Conservation (phyloP, 2,797 vertebrate species). For the Limnodromus scolopaceus region DNA sequence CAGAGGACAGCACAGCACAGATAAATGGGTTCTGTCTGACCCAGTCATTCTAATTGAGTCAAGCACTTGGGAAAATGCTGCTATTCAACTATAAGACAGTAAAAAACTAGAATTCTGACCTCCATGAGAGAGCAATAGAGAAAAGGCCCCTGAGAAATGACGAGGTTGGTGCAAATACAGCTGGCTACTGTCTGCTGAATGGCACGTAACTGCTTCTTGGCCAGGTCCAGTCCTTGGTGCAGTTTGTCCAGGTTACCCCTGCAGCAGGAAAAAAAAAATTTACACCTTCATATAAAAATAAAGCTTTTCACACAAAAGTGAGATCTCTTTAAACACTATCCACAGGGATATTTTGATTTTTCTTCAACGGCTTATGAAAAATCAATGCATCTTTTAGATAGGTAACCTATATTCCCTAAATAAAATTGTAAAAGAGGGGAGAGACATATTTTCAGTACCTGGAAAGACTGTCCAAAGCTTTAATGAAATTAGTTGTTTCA, state of each 20-base stretch:
- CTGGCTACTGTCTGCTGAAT: conserved; percentile 95
- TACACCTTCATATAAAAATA: neutral
- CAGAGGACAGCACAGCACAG: neutral
- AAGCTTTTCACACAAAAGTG: neutral
- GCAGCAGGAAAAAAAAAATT: neutral
- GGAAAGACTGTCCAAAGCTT: conserved; percentile 94
- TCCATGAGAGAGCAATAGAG: conserved; percentile 97
- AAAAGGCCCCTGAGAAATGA: conserved; percentile 96
- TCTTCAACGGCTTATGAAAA: neutral
- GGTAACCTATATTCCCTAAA: neutral
- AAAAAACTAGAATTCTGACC: conserved; percentile 74
- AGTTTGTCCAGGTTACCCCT: conserved; percentile 92
- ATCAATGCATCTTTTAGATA: neutral
- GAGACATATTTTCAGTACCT: conserved; percentile 77
- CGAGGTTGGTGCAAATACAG: conserved; percentile 96
- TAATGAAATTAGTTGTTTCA: conserved; percentile 90
- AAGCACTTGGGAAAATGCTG: neutral
- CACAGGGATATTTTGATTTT: neutral
- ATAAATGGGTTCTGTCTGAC: neutral
- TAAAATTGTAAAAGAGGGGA: neutral
- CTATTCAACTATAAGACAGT: neutral
- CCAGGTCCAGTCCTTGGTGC: conserved; percentile 88
- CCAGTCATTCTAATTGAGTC: neutral
- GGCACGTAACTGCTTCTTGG: conserved; percentile 92
- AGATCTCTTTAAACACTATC: neutral